Evolutionary conservation across 2,888 invertebrate species (phyloP), one percentile per base, ranked within the genome.

Genomic region (Ochropleura leucogaster): DNA sequence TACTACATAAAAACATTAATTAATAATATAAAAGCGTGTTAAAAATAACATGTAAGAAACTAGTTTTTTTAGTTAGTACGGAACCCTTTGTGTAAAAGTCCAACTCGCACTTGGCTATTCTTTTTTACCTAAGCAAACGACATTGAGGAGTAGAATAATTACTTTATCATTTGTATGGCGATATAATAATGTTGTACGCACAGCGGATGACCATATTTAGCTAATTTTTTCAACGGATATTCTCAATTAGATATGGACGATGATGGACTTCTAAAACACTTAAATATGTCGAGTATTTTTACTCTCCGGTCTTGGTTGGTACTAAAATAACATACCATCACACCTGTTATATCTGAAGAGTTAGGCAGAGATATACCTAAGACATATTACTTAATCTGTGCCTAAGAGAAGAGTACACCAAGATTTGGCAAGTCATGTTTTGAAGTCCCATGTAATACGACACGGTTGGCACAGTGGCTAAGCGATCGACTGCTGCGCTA

Each of bases 151-250:
- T 62, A 53, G 60, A 7, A 55, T 55, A 9, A 62, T 30, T 47
- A n/a, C 10, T 46, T 40, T 42, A 59, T 30, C 49, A 74, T 40
- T 46, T 18, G 20, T 42, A 67, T 66, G 49, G 4, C 9, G 30
- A 59, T 59, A 4, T 65, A 60, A 62, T 62, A 55, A 62, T 57
- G 44, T 77, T 44, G 6, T 72, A 44, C 4, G 47, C 68, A 49
- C 16, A 77, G 16, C 72, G 79, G 70, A 82, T 66, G 79, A 55
- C 10, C 0, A 40, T 18, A 79, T 72, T 82, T 12, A 67, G 14
- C 18, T 55, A 9, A 49, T 51, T 42, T 62, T 77, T 74, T 55
- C 12, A 49, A 44, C 71, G 79, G 81, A 82, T 63, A 74, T 79
- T 64, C 49, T 51, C 62, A 72, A 82, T 81, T 79, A 47, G 1